A percentile compares a stretch with the other conserved stretches of the same genome.
Evolutionary conservation across 2,797 vertebrate species (phyloP).

Genomic region (Takifugu ocellatus): DNA sequence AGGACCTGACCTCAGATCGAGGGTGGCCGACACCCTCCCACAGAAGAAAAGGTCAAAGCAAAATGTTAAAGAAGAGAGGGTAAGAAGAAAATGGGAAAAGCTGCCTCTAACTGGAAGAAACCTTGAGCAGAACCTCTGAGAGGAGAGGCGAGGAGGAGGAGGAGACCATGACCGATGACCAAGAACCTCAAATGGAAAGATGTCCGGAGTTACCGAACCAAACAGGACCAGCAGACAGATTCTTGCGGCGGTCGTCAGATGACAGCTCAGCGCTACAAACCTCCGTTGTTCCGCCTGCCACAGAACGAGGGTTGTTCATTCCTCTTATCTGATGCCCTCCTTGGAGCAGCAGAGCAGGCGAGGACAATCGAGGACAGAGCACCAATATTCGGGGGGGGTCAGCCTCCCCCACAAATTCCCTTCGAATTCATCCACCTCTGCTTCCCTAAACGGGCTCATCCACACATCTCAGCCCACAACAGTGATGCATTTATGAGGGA

Average conservation of each 20-base stretch:
- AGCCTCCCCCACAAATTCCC: conserved; percentile 5
- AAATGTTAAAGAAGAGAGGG: too few species aligned
- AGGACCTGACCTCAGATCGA: too few species aligned
- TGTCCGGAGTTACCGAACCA: too few species aligned
- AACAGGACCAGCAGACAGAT: conserved; percentile 4
- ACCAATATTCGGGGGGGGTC: conserved; percentile 16
- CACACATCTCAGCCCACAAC: too few species aligned
- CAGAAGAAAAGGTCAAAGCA: too few species aligned
- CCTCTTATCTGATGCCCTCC: conserved; percentile 53
- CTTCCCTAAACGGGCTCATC: conserved; percentile 20
- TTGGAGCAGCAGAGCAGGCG: conserved; percentile 3
- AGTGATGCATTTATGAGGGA: conserved; percentile 20
- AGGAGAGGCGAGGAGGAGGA: too few species aligned
- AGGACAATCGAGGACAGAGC: conserved; percentile 9
- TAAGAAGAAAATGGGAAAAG: too few species aligned
- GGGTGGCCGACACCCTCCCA: too few species aligned
- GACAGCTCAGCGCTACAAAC: conserved; percentile 29
- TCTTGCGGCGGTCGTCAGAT: conserved; percentile 29
- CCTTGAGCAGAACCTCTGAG: too few species aligned
- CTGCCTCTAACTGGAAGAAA: too few species aligned
- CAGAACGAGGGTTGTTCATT: conserved; percentile 39
- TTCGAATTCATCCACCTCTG: conserved; percentile 17
- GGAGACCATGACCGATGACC: too few species aligned
- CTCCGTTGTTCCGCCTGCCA: conserved; percentile 16
- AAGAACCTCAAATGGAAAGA: too few species aligned